Conservation (phyloP, 2,888 invertebrate genomes). For the Yponomeuta sedellus region DNA sequence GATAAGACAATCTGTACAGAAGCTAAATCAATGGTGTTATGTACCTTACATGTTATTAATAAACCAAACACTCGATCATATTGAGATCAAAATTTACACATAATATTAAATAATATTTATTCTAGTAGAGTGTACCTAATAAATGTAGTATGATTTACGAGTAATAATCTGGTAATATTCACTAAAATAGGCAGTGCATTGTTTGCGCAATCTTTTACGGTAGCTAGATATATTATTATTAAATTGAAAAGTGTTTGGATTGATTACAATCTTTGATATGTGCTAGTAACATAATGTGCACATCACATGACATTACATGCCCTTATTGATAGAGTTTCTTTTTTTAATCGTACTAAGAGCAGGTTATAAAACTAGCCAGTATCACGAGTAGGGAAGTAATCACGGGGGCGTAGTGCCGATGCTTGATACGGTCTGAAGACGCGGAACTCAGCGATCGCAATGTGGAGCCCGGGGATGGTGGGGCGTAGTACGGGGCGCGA, state of each 20-base stretch:
- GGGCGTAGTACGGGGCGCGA: slow-evolving; percentile 23
- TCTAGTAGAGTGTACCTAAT: slow-evolving; percentile 33
- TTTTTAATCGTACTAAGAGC: neutral
- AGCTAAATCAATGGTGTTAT: slow-evolving; percentile 73
- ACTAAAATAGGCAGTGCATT: slow-evolving; percentile 67
- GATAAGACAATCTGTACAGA: slow-evolving; percentile 64
- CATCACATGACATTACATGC: neutral
- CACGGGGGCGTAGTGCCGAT: slow-evolving; percentile 5
- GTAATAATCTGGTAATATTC: slow-evolving; percentile 49
- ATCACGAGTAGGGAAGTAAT: slow-evolving; percentile 27
- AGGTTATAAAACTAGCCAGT: slow-evolving; percentile 18
- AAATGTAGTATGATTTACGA: slow-evolving; percentile 25
- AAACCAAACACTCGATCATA: slow-evolving; percentile 68
- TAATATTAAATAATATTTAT: slow-evolving; percentile 40
- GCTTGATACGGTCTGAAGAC: slow-evolving; percentile 17
- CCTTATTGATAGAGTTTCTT: too few species aligned
- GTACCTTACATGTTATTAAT: slow-evolving; percentile 68
- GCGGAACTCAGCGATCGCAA: slow-evolving; percentile 57
- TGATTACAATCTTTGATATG: slow-evolving; percentile 3
- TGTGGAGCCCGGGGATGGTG: slow-evolving; percentile 60
- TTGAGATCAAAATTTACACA: slow-evolving; percentile 76
- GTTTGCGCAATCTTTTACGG: slow-evolving; percentile 48
- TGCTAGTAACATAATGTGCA: neutral
- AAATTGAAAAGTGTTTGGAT: slow-evolving; percentile 28
- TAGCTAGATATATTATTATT: slow-evolving; percentile 23